phyloP scores from a whole-genome alignment of 2,888 invertebrate genomes.

The Cremastinae sp. region DNA sequence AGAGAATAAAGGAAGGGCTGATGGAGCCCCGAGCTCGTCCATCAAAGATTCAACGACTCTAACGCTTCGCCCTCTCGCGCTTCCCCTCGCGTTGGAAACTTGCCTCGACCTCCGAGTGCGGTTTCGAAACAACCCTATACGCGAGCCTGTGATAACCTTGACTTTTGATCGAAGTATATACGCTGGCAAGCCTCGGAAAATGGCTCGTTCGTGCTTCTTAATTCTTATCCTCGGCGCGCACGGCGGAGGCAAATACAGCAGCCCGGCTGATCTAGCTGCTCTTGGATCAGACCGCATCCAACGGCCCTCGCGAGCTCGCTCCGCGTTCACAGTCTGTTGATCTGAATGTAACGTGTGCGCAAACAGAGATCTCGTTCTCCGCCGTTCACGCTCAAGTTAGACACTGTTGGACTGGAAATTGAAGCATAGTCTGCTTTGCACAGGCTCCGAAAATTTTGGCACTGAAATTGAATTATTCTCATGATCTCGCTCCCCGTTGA shows the following conservation, averaged over 20 bases:
- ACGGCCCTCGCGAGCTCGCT: conserved; percentile 17
- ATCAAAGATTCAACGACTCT: conserved; percentile 78
- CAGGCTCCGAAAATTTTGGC: conserved; percentile 3
- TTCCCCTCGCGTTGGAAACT: conserved; percentile 52
- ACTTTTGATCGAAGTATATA: conserved; percentile 42
- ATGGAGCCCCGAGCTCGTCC: conserved; percentile 69
- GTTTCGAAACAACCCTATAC: conserved; percentile 30
- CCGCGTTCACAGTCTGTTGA: conserved; percentile 1
- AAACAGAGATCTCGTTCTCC: conserved; percentile 28
- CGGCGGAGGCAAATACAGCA: conserved; percentile 26
- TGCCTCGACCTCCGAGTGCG: conserved; percentile 16
- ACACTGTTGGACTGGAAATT: too few relatives aligned
- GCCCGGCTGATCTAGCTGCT: too few relatives aligned
- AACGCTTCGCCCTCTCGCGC: conserved; percentile 74
- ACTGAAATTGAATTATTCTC: conserved; percentile 53
- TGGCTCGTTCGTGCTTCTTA: conserved; percentile 28
- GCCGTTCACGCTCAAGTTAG: conserved; percentile 3
- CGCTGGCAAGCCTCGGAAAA: conserved; percentile 49
- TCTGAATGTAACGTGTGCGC: conserved; percentile 28
- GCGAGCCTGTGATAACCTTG: conserved; percentile 46
- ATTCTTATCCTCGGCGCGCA: too few relatives aligned
- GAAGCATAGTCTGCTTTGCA: not conserved
- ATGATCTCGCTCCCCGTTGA: conserved; percentile 25
- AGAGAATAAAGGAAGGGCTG: conserved; percentile 51
- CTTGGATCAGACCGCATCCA: conserved; percentile 24